Base-by-base conservation (phyloP, 2,797 vertebrate genomes). In the Falco rusticolus region DNA sequence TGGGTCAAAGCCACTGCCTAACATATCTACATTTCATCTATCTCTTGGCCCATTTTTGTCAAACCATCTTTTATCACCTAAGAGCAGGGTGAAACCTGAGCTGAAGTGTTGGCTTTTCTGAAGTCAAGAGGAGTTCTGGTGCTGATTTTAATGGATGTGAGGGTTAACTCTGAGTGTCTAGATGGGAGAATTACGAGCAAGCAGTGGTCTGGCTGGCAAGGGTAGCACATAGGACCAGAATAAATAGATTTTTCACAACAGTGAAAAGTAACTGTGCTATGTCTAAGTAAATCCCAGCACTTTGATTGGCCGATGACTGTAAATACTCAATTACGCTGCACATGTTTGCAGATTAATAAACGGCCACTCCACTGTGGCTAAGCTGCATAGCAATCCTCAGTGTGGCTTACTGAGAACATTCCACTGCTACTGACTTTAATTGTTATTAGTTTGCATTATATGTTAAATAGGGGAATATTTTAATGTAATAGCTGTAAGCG, bases 391-490 rank as follows among this genome's bases (percentile, higher is more conserved):
- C 28, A 89, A 29, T 61, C 50, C 51, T 72, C 64, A 57, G 66
- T 9, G n/a, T 41, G 79, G 56, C 26, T 91, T 3, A 0, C 51
- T 80, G 48, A 85, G 64, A 89, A 57, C 26, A 72, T 89, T 83
- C 59, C 11, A 75, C 61, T 0, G 5, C 28, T 83, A 57, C 86
- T 89, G 80, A 89, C 69, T 95, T 90, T 91, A 93, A 87, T 86
- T 95, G 76, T 80, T 95, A 94, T 87, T 96, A 66, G 90, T 93
- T 95, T 93, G 76, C 83, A 56, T 82, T 95, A 70, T 87, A 86
- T 88, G 84, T 81, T 95, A 90, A 95, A 92, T 79, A 89, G 65
- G 53, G 41, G 70, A 86, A 74, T 95, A 84, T 87, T 96, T 96
- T 93, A 91, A 82, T 90, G 28, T 84, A 95, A 96, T 92, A 82